These are phyloP conservation scores for Eolophus roseicapilla DNA, from an alignment of 2,113 vertebrate genomes.

Conservation along the genomic window DNA sequence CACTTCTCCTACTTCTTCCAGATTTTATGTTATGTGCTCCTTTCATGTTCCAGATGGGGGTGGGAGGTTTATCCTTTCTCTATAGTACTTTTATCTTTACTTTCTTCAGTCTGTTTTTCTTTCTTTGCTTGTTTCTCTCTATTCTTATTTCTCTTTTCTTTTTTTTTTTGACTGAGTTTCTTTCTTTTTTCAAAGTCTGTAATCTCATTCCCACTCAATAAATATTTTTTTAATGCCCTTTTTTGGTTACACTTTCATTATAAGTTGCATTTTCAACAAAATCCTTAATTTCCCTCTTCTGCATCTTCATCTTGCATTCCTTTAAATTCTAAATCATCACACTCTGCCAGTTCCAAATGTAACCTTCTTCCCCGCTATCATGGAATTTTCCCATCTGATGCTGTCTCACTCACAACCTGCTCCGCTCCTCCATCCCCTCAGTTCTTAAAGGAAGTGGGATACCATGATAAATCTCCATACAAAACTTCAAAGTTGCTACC, in stretches of 20 bases:
- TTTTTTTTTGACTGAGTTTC: not conserved
- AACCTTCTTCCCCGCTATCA: not conserved
- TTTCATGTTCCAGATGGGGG: not conserved
- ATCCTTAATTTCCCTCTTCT: not conserved
- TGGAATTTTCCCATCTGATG: not conserved
- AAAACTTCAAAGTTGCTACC: not conserved
- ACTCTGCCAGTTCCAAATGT: not conserved
- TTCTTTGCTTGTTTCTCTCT: not conserved
- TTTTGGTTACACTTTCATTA: not conserved
- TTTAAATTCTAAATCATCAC: not conserved
- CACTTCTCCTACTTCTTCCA: not conserved
- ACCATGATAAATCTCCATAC: not conserved
- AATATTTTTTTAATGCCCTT: not conserved
- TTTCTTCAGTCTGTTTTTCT: not conserved
- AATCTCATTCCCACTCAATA: not conserved
- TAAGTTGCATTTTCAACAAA: not conserved
- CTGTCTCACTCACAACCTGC: not conserved
- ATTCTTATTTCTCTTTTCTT: not conserved
- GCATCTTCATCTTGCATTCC: not conserved
- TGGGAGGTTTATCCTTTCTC: not conserved
- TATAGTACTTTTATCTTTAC: not conserved
- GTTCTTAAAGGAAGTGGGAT: not conserved
- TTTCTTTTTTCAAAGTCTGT: not conserved
- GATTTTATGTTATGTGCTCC: not conserved
- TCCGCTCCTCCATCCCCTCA: not conserved